Evolutionary conservation across 2,888 invertebrate species (phyloP).

Genomic region (Morpho deidamia): DNA sequence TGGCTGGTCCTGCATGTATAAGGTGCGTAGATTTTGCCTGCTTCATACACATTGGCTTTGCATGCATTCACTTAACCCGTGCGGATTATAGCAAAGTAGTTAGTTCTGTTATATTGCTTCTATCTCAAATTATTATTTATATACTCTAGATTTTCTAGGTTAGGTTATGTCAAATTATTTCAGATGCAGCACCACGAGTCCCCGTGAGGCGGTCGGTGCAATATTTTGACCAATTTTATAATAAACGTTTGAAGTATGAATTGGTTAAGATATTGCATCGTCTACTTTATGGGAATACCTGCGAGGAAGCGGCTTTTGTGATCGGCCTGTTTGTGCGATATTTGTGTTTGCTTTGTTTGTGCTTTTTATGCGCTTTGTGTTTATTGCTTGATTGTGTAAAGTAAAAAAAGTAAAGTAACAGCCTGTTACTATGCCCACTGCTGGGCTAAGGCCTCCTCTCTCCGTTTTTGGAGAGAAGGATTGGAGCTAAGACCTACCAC

Average conservation of each 20-base stretch:
- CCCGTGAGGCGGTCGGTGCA: slow-evolving; percentile 70
- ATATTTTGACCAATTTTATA: slow-evolving; percentile 77
- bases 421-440: too few species aligned
- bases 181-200: slow-evolving; percentile 17
- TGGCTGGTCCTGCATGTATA: too few species aligned
- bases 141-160: background rate
- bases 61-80: too few species aligned
- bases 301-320: slow-evolving; percentile 33
- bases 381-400: background rate
- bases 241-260: slow-evolving; percentile 44
- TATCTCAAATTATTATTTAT: too few species aligned
- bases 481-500: too few species aligned
- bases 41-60: too few species aligned
- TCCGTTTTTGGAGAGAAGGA: too few species aligned
- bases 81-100: too few species aligned
- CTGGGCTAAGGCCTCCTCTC: too few species aligned
- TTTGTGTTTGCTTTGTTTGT: slow-evolving; percentile 21
- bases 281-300: slow-evolving; percentile 57
- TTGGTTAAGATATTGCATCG: slow-evolving; percentile 80
- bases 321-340: slow-evolving; percentile 20
- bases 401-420: too few species aligned
- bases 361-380: slow-evolving; percentile 17
- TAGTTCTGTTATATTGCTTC: too few species aligned
- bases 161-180: slow-evolving; percentile 2
- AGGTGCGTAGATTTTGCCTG: too few species aligned